Base-by-base conservation (phyloP, 2,113 vertebrate species). In the Alectura lathami region DNA sequence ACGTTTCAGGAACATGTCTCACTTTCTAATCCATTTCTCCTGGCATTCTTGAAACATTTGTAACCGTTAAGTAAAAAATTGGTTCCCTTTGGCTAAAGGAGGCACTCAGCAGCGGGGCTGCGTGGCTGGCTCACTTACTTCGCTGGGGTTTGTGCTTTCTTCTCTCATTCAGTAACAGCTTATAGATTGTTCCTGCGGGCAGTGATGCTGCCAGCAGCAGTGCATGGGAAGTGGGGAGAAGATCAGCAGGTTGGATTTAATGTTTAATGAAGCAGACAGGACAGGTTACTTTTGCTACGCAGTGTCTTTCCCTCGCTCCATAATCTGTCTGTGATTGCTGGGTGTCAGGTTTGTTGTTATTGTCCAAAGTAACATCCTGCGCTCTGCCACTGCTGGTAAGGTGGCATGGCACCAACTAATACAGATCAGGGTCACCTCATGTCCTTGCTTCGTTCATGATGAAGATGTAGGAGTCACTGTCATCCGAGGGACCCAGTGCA, bases 361-460 rank as follows among this genome's bases (percentile, higher is more conserved):
- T n/a, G n/a, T n/a, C n/a, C n/a, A n/a, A n/a, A n/a, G n/a, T n/a
- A n/a, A n/a, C n/a, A n/a, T n/a, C n/a, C n/a, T n/a, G n/a, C n/a
- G n/a, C n/a, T n/a, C n/a, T n/a, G n/a, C n/a, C 74, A 81, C 48
- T n/a, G 51, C 38, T n/a, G 68, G 68, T 43, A 34, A 34, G 36
- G 63, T 63, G 1, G 0, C 12, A 0, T 3, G 34, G 63, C 48
- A 50, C 0, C 0, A 43, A 60, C 30, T 23, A 16, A 42, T 0
- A 1, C 36, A 20, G 20, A 7, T 11, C 54, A 6, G 24, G 67
- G 68, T n/a, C 38, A 30, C 38, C 14, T 68, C 54, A 1, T 7
- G 4, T 2, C 34, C 10, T 26, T 34, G 11, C 16, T 66, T 2
- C 0, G 27, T 32, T 47, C 20, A 1, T 63, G 42, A n/a, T 50